Conservation (phyloP, 2,113 vertebrate genomes). For the Vulpes vulpes region DNA sequence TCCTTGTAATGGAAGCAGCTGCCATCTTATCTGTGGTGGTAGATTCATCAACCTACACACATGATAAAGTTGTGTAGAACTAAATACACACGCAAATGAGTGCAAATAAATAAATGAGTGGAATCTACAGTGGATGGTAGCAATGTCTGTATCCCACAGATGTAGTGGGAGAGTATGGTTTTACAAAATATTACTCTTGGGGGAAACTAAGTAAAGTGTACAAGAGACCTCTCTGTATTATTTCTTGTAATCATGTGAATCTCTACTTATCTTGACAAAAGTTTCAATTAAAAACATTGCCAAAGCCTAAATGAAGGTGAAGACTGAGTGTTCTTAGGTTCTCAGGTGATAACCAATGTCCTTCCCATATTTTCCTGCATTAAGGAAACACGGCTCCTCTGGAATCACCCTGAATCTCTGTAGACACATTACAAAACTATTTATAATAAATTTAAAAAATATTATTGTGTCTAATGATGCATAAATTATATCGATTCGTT, state of each 20-base stretch:
- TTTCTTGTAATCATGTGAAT: not conserved
- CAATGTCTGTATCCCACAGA: not conserved
- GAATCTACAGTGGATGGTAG: not conserved
- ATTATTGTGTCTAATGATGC: not conserved
- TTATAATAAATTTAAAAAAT: not conserved
- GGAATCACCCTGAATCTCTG: not conserved
- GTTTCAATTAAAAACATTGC: not conserved
- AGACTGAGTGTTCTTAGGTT: not conserved
- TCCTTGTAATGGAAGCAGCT: rapidly evolving
- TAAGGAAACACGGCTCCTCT: not conserved
- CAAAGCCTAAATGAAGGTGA: not conserved
- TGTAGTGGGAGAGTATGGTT: not conserved
- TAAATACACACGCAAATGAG: not conserved
- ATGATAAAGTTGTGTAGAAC: not conserved
- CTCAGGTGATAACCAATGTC: not conserved
- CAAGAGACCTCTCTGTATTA: not conserved
- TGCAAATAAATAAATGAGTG: not conserved
- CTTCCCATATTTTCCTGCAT: not conserved
- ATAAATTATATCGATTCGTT: not conserved
- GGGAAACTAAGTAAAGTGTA: not conserved
- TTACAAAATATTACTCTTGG: not conserved
- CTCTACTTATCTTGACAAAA: not conserved
- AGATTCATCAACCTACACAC: not conserved
- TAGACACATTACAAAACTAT: not conserved
- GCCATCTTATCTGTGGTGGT: rapidly evolving